phyloP scores from a whole-genome alignment of 92 coral and sea anemone species.

The Epizoanthus fatuus region DNA sequence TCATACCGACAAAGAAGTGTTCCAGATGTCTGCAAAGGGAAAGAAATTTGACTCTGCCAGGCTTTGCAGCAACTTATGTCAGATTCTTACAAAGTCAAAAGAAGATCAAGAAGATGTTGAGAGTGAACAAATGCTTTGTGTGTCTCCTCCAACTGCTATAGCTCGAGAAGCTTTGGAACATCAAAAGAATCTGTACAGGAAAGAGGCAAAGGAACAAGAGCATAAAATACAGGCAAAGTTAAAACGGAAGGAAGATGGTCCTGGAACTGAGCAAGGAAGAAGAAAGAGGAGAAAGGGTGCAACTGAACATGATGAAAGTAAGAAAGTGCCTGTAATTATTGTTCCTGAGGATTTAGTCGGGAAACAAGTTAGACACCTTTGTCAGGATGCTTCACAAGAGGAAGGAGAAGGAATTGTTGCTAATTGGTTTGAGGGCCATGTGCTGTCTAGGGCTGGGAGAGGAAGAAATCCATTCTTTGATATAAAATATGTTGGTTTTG shows the following conservation, averaged over 20 bases:
- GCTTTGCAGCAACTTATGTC: slow-evolving; percentile 17
- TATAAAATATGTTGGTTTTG: slow-evolving; percentile 28
- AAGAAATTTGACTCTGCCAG: slow-evolving; percentile 9
- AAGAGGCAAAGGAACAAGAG: not conserved
- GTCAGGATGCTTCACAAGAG: not conserved
- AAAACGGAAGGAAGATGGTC: not conserved
- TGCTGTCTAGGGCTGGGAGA: slow-evolving; percentile 18
- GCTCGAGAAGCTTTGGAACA: slow-evolving; percentile 3
- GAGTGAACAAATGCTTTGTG: not conserved
- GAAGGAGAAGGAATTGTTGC: slow-evolving; percentile 22
- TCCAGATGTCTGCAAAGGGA: slow-evolving; percentile 47
- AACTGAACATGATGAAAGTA: not conserved
- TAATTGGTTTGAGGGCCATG: slow-evolving; percentile 27
- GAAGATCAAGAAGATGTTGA: not conserved
- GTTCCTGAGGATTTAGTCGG: slow-evolving; percentile 46
- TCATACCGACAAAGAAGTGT: slow-evolving; percentile 41
- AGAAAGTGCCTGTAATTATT: not conserved
- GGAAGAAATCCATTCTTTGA: not conserved
- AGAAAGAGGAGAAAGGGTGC: not conserved
- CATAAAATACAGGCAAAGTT: not conserved
- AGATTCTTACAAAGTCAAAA: not conserved
- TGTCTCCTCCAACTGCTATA: not conserved
- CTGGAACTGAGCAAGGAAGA: not conserved
- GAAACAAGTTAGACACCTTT: slow-evolving; percentile 24
- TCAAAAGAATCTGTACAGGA: slow-evolving; percentile 6